Evolutionary conservation across 2,113 vertebrate species (phyloP).

Genomic region (Pteronura brasiliensis): DNA sequence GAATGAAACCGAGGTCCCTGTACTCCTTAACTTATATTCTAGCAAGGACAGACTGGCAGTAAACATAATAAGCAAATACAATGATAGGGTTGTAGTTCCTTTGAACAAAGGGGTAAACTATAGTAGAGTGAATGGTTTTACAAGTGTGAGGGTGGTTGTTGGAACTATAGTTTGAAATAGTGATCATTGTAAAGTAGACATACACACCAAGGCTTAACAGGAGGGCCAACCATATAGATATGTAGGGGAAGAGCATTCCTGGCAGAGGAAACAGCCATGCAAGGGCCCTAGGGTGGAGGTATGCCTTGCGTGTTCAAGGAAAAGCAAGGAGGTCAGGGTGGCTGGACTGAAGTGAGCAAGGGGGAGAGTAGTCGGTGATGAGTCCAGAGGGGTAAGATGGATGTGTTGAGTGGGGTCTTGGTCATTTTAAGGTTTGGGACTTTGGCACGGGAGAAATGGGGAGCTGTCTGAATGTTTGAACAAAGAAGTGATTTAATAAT

Average conservation of each 20-base stretch:
- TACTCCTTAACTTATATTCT: background rate
- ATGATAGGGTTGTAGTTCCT: background rate
- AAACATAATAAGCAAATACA: background rate
- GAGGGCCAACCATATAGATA: background rate
- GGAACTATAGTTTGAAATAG: background rate
- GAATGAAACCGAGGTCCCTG: background rate
- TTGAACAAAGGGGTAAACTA: background rate
- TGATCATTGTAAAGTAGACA: background rate
- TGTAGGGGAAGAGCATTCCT: background rate
- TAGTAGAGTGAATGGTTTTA: background rate
- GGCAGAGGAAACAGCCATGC: background rate
- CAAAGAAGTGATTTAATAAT: background rate
- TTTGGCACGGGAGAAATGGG: background rate
- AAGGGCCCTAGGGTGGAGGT: background rate
- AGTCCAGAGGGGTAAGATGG: background rate
- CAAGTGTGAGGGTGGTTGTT: background rate
- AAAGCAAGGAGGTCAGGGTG: background rate
- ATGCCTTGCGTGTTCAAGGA: background rate
- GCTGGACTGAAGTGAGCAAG: background rate
- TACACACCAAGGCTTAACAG: background rate
- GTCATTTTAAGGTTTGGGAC: background rate
- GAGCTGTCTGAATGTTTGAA: background rate
- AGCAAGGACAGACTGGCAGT: background rate
- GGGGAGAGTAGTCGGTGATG: background rate
- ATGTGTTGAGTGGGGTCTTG: background rate